Conservation (phyloP, 2,113 vertebrate genomes). For the Noturus placidus region DNA sequence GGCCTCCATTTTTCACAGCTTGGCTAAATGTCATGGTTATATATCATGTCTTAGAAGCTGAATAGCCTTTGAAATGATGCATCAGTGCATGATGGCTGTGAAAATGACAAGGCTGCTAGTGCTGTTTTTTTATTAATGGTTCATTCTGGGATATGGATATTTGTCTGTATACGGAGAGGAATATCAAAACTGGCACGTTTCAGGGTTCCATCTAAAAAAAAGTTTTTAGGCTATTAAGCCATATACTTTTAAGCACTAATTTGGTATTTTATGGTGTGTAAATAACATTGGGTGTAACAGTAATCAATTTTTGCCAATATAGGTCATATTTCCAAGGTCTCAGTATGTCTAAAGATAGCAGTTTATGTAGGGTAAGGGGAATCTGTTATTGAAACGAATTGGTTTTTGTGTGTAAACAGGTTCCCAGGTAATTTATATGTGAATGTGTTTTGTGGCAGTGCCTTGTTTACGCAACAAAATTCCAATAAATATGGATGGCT, state of each 20-base stretch:
- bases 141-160: background rate
- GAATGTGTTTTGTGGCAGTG: background rate
- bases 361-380: background rate
- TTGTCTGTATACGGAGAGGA: background rate
- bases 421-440: background rate
- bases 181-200: background rate
- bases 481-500: background rate
- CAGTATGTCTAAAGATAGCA: background rate
- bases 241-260: background rate
- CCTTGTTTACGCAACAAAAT: background rate
- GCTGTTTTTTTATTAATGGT: background rate
- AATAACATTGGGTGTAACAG: background rate
- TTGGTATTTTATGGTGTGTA: background rate
- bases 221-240: background rate
- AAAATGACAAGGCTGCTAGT: background rate
- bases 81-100: background rate
- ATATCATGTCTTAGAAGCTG: background rate
- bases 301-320: background rate
- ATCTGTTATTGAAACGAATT: background rate
- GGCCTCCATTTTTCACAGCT: slow-evolving; percentile 13
- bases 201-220: background rate
- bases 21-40: slow-evolving; percentile 5
- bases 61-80: background rate
- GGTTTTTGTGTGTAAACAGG: background rate
- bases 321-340: background rate